Conservation (phyloP, 2,888 invertebrate genomes). For the Eremobia ochroleuca region DNA sequence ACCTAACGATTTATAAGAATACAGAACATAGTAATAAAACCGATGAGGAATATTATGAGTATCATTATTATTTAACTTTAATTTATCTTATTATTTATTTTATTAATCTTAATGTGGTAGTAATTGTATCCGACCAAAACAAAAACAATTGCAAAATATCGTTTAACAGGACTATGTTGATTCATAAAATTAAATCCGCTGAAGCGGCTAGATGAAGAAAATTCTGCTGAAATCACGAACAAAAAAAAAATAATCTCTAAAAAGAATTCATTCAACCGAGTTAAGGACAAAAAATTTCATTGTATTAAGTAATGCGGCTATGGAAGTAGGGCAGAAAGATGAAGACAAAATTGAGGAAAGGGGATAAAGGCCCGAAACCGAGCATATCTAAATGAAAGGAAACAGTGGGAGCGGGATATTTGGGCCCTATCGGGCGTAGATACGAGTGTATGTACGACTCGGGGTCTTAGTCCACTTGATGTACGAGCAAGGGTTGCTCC, state of each 20-base stretch:
- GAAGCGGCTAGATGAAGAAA: constrained; percentile 67
- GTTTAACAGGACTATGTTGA: constrained; percentile 54
- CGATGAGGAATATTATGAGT: constrained; percentile 69
- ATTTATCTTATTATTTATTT: no score
- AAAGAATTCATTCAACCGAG: constrained; percentile 69
- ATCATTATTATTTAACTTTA: constrained; percentile 58
- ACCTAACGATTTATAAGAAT: constrained; percentile 86
- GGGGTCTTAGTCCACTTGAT: constrained; percentile 78
- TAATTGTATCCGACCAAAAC: neutral
- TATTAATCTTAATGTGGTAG: no score
- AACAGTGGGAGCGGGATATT: constrained; percentile 76
- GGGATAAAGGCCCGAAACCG: constrained; percentile 76
- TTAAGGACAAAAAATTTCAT: constrained; percentile 76
- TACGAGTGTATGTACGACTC: constrained; percentile 73
- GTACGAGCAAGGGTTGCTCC: constrained; percentile 71
- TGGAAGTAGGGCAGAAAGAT: constrained; percentile 74
- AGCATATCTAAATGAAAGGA: constrained; percentile 81
- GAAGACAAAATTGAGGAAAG: constrained; percentile 79
- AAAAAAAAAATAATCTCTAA: constrained; percentile 67
- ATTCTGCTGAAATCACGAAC: constrained; percentile 69
- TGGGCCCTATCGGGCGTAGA: constrained; percentile 77
- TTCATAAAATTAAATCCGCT: constrained; percentile 68
- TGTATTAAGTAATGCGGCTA: constrained; percentile 81
- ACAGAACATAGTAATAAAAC: constrained; percentile 81
- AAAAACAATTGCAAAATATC: neutral